A percentile compares a stretch with the other conserved stretches of the same genome.
Conservation (phyloP, 1,140 invertebrate genomes). For the Papilio polyxenes region DNA sequence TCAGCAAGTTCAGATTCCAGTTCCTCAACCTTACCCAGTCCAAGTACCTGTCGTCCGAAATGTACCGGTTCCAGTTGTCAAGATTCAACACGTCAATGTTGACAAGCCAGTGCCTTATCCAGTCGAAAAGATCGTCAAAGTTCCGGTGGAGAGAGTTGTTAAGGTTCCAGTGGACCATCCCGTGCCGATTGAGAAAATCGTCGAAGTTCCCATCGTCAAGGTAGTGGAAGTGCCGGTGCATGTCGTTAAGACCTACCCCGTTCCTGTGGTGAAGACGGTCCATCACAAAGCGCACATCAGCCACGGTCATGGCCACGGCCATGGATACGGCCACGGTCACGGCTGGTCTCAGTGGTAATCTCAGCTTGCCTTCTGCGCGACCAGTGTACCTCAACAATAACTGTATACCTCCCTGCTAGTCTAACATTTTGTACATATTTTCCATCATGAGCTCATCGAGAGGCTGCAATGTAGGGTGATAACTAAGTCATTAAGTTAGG, state of each 20-base stretch:
- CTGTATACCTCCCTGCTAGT: slow-evolving; percentile 51
- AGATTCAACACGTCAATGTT: slow-evolving; percentile 73
- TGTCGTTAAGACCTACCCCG: slow-evolving; percentile 72
- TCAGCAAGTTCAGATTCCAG: slow-evolving; percentile 68
- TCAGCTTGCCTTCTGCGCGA: slow-evolving; percentile 33
- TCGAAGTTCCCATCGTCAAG: slow-evolving; percentile 71
- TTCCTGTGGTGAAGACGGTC: slow-evolving; percentile 71
- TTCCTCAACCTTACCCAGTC: slow-evolving; percentile 77
- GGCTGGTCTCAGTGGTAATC: slow-evolving; percentile 56
- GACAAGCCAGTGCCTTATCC: slow-evolving; percentile 77
- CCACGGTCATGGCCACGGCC: slow-evolving; percentile 48
- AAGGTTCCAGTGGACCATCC: slow-evolving; percentile 71
- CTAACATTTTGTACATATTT: slow-evolving; percentile 70
- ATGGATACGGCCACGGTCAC: slow-evolving; percentile 43
- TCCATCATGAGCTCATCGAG: slow-evolving; percentile 70
- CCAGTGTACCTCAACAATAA: slow-evolving; percentile 17
- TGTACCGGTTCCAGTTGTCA: slow-evolving; percentile 72
- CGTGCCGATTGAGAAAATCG: slow-evolving; percentile 72
- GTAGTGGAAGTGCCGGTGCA: slow-evolving; percentile 68
- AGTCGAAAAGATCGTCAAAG: slow-evolving; percentile 74
- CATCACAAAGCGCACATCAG: slow-evolving; percentile 65
- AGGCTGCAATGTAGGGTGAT: slow-evolving; percentile 78
- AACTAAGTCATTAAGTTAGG: slow-evolving; percentile 79
- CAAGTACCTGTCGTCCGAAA: slow-evolving; percentile 73
- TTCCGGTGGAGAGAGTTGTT: slow-evolving; percentile 72